Evolutionary conservation across 2,888 invertebrate species (phyloP).

Genomic region (Aspidiotus destructor): DNA sequence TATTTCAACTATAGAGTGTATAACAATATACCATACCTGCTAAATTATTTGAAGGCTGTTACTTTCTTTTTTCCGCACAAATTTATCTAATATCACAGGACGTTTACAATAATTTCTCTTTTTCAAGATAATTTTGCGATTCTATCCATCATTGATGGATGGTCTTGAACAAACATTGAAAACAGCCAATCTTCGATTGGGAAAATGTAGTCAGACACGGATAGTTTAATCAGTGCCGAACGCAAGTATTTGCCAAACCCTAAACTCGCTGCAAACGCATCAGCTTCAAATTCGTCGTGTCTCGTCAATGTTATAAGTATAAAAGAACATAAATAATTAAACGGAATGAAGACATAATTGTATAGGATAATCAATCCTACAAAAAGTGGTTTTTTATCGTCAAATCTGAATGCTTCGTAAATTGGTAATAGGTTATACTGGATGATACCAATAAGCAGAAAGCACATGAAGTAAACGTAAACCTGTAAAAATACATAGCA

Average conservation of each 20-base stretch:
- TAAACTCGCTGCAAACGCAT: conserved; percentile 75
- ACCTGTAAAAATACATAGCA: conserved; percentile 44
- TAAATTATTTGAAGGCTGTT: no score
- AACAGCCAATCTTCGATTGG: conserved; percentile 88
- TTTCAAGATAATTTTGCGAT: conserved; percentile 45
- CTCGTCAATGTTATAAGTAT: conserved; percentile 74
- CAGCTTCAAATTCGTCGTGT: conserved; percentile 91
- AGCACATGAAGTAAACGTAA: conserved; percentile 53
- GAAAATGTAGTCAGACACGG: conserved; percentile 91
- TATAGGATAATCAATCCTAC: conserved; percentile 80
- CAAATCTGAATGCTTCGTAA: conserved; percentile 84
- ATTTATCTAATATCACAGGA: no score
- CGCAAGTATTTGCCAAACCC: conserved; percentile 65
- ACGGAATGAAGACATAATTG: conserved; percentile 84
- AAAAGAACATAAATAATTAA: conserved; percentile 78
- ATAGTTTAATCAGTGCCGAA: conserved; percentile 81
- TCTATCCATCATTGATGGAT: conserved; percentile 91
- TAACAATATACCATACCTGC: no score
- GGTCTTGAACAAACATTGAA: conserved; percentile 91
- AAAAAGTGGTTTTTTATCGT: conserved; percentile 66
- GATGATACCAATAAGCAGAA: conserved; percentile 53
- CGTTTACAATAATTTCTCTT: no score
- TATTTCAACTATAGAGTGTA: no score
- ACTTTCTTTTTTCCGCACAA: no score
- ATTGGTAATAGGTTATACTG: conserved; percentile 55